phyloP scores from a whole-genome alignment of 1,140 invertebrate genomes.

The Meloidogyne exigua region DNA sequence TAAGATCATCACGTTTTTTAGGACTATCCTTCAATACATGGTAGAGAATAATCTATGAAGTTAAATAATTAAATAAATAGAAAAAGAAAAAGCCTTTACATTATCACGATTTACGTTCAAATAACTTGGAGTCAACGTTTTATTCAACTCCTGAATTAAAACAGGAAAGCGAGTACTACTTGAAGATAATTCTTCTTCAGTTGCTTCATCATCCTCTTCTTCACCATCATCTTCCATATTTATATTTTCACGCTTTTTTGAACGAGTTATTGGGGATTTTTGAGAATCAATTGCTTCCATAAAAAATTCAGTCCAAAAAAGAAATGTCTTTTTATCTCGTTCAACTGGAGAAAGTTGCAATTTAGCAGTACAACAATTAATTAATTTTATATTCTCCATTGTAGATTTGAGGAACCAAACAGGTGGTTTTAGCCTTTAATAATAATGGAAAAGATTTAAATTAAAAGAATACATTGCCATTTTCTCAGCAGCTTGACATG shows the following conservation, averaged over 20 bases:
- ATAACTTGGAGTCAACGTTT: constrained; percentile 66
- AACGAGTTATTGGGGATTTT: constrained; percentile 71
- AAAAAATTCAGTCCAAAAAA: constrained; percentile 98
- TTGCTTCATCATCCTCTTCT: constrained; percentile 3
- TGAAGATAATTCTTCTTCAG: neutral
- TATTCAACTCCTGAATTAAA: constrained; percentile 87
- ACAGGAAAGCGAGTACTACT: constrained; percentile 62
- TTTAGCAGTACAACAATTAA: constrained; percentile 71
- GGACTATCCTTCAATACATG: constrained; percentile 62
- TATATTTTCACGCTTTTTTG: neutral
- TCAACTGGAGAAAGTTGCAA: constrained; percentile 59
- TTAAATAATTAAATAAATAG: neutral
- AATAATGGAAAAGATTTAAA: neutral
- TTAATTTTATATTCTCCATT: constrained; percentile 92
- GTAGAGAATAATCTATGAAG: constrained; percentile 42
- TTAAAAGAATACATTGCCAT: constrained; percentile 80
- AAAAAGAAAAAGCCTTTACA: constrained; percentile 20
- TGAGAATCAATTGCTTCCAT: constrained; percentile 82
- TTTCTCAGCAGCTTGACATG: constrained; percentile 92
- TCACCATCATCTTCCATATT: neutral
- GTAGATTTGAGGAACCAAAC: constrained; percentile 98
- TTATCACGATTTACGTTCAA: constrained; percentile 57
- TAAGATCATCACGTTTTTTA: constrained; percentile 67
- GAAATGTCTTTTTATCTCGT: constrained; percentile 63
- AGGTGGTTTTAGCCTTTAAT: constrained; percentile 79